Evolutionary conservation across 2,113 vertebrate genomes (phyloP).

Genomic region (Tichodroma muraria): DNA sequence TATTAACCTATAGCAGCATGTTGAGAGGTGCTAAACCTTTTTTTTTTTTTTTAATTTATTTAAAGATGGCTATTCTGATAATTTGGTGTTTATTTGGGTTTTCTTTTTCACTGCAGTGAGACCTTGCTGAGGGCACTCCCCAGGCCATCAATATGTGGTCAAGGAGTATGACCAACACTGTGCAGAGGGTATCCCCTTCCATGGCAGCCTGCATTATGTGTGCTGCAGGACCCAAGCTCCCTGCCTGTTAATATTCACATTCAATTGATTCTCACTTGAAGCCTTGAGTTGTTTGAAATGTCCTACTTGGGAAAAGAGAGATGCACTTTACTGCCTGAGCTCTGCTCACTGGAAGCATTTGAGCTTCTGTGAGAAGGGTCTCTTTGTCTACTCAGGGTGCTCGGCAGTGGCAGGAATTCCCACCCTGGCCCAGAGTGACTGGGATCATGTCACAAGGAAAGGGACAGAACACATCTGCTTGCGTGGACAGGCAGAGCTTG

Average conservation of each 20-base stretch:
- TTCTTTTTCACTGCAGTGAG: neutral
- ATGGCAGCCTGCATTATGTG: neutral
- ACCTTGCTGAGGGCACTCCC: neutral
- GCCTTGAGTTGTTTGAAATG: neutral
- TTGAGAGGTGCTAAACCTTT: neutral
- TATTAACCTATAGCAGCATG: neutral
- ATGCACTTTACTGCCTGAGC: neutral
- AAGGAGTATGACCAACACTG: neutral
- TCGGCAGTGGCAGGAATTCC: neutral
- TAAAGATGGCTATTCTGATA: neutral
- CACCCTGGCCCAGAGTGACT: neutral
- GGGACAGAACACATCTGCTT: neutral
- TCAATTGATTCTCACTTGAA: neutral
- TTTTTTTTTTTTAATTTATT: neutral
- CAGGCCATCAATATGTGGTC: neutral
- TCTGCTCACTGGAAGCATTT: neutral
- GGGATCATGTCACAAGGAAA: neutral
- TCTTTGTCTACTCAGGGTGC: fast-evolving
- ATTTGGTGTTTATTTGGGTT: neutral
- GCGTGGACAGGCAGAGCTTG: fast-evolving
- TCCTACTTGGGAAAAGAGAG: neutral
- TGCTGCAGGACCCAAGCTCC: neutral
- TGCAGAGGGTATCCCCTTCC: neutral
- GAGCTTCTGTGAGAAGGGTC: neutral
- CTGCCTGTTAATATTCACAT: neutral